A percentile compares a stretch with the other conserved stretches of the same genome.
Evolutionary conservation across 1,140 invertebrate species (phyloP).

Genomic region (Brachionus plicatilis): DNA sequence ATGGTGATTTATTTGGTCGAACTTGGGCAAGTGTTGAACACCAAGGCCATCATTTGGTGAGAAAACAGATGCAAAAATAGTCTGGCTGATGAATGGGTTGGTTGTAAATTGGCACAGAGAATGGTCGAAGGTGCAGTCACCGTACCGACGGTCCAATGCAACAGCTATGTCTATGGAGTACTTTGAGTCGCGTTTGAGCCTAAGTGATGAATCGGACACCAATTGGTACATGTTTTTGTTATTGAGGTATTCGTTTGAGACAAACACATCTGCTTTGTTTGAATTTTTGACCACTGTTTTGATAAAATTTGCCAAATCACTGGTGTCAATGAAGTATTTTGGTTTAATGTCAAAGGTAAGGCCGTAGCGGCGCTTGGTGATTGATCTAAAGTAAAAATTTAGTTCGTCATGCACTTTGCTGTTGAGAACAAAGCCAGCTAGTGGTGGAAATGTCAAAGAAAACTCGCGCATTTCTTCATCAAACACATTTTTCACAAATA

Average conservation of each 20-base stretch:
- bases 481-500: background rate
- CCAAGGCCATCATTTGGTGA: background rate
- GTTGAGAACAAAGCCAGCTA: background rate
- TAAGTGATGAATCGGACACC: background rate
- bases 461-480: background rate
- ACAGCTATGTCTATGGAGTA: background rate
- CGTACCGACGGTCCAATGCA: background rate
- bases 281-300: background rate
- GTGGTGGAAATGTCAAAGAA: background rate
- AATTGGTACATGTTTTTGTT: background rate
- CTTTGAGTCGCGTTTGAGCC: background rate
- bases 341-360: background rate
- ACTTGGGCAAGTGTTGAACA: background rate
- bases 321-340: background rate
- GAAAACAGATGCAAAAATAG: background rate
- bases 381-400: background rate
- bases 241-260: background rate
- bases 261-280: background rate
- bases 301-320: background rate
- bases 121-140: slow-evolving; percentile 20
- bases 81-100: background rate
- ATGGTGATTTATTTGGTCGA: background rate
- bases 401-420: background rate
- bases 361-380: background rate
- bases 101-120: background rate